Conservation (phyloP, 2,797 vertebrate genomes). For the Sebastiscus albofasciatus region DNA sequence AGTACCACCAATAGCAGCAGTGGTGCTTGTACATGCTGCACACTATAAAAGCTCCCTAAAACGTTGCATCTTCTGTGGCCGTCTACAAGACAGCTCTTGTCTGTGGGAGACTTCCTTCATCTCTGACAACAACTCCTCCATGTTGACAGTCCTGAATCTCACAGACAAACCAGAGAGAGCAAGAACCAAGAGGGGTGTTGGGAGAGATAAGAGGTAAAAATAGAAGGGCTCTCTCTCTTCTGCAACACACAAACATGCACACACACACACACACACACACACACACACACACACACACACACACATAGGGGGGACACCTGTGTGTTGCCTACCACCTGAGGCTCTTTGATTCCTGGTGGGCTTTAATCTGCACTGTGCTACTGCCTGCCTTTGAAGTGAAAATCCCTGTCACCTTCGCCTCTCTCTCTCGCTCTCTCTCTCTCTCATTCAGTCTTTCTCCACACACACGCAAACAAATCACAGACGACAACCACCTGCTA, state of each 20-base stretch:
- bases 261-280: neutral
- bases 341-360: slow-evolving; percentile 82
- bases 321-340: slow-evolving; percentile 74
- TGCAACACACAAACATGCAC: neutral
- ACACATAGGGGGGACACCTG: slow-evolving; percentile 61
- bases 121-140: neutral
- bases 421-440: neutral
- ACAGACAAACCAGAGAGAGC: neutral
- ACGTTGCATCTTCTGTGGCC: neutral
- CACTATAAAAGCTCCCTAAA: neutral
- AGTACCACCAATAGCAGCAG: neutral
- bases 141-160: neutral
- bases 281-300: neutral
- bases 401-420: slow-evolving; percentile 67
- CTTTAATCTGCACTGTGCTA: slow-evolving; percentile 83
- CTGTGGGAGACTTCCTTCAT: slow-evolving; percentile 1
- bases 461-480: slow-evolving; percentile 11
- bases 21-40: neutral
- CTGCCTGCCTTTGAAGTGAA: slow-evolving; percentile 82
- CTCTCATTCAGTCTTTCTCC: slow-evolving; percentile 7
- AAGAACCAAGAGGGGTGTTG: slow-evolving; percentile 21
- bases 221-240: slow-evolving; percentile 18
- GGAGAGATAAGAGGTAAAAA: slow-evolving; percentile 48
- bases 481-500: slow-evolving; percentile 56
- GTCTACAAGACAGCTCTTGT: neutral